Evolutionary conservation across 2,797 vertebrate genomes (phyloP).

Genomic region (Lepidocolaptes lacrymiger): DNA sequence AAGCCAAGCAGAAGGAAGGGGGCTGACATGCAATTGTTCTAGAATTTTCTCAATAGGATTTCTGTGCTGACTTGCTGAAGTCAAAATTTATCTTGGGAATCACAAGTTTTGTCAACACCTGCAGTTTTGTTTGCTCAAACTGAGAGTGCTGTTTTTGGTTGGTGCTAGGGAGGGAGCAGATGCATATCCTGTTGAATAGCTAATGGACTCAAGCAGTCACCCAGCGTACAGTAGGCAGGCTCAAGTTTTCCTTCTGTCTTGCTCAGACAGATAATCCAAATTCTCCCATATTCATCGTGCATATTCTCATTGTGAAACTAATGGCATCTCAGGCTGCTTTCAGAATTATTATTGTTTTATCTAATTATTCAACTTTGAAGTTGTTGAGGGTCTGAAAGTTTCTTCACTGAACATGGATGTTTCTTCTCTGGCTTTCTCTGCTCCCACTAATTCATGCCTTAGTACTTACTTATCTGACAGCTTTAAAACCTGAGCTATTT

Average conservation of each 20-base stretch:
- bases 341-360: background rate
- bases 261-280: background rate
- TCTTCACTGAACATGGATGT: background rate
- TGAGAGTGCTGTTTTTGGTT: background rate
- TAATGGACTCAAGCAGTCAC: background rate
- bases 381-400: background rate
- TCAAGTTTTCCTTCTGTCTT: background rate
- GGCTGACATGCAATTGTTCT: background rate
- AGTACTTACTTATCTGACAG: background rate
- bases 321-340: background rate
- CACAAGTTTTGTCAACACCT: background rate
- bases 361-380: background rate
- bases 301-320: background rate
- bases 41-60: background rate
- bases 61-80: background rate
- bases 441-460: background rate
- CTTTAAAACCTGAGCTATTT: background rate
- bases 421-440: background rate
- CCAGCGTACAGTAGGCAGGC: background rate
- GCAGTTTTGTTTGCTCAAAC: background rate
- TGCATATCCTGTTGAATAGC: fast-evolving
- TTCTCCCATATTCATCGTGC: background rate
- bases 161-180: background rate
- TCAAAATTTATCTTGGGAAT: background rate
- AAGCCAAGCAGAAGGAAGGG: background rate